Evolutionary conservation across 2,113 vertebrate species (phyloP), one percentile per base, ranked within the genome.

Genomic region (Gallinago paraguaiae): DNA sequence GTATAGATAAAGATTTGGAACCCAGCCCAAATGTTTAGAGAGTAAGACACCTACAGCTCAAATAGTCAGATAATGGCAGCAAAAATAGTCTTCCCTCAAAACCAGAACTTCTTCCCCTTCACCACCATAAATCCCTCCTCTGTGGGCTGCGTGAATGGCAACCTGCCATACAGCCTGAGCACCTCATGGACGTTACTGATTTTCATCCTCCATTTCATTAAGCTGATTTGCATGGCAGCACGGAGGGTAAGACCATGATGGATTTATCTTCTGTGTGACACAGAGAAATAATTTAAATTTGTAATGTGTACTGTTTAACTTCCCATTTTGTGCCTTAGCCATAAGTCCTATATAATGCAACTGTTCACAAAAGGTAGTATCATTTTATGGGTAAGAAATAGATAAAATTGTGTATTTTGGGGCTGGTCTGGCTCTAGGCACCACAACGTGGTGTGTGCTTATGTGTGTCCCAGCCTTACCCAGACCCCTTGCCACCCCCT

Each of bases 1-100:
- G 54, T 86, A 45, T 41, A 86, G 88, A 82, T 92, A 82, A 94
- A 94, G 74, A 76, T 79, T 79, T 96, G 92, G 91, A 86, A 87
- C 23, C 65, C 77, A 76, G 74, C 95, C 86, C 70, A 87, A 85
- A 70, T 77, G 70, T 91, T 96, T 94, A 67, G 84, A 46, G 17
- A 61, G 13, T 87, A 76, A 89, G 84, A 85, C 81, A 93, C 59
- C 37, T 91, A 80, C 67, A 79, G 81, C 50, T 91, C 67, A 46
- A 74, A 84, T 70, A 79, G 61, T n/a, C 61, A 59, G 61, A 85
- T 72, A 92, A 84, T 69, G 63, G 28, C 51, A 82, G 76, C 59
- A 82, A 43, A 96, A 95, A 63, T 54, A 67, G 76, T 56, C 43
- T 86, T 83, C 35, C 30, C 37, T 83, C 61, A 87, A 82, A 83